Base-by-base conservation (phyloP, 2,797 vertebrate species). In the Staurois parvus region DNA sequence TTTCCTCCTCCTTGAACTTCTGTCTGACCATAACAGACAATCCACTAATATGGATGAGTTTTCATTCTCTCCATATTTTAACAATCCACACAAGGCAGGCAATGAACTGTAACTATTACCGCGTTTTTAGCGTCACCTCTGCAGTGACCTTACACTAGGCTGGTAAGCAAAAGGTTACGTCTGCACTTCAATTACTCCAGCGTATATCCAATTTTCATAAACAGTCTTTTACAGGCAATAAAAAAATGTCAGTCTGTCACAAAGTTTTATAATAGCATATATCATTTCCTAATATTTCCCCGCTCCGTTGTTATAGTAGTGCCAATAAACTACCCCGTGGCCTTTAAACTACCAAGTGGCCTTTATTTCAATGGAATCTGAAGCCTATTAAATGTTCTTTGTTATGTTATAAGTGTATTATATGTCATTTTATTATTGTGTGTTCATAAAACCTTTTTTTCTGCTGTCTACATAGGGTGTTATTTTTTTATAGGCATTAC, bases 1-100 rank as follows among this genome's bases (percentile, higher is more conserved):
- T 52, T 52, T 52, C 45, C 48, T 52, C 48, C 19, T 5, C 48
- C 11, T 19, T 3, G 17, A 17, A 52, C 48, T 52, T 52, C 48
- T 52, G 48, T 13, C 13, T 19, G 45, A 17, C 45, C 48, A 52
- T 52, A 52, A 19, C 48, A 52, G 3, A 52, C 15, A 26, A 26
- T 26, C 7, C 24, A 11, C 21, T 64, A 64, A 2, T 24, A 64
- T 62, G 59, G 11, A 64, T 64, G 7, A 9, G 2, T 64, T 64
- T 64, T n/a, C n/a, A 64, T 64, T 64, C 24, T 64, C 59, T 64
- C 59, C 7, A n/a, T 45, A 32, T 34, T 67, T 72, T 72, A 80
- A 72, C 69, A 68, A 66, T 72, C 78, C 52, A 80, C 78, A 80
- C 70, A 80, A 67, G 78, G 67, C 45, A 80, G 24, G 78, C 78